Evolutionary conservation across 1,140 invertebrate genomes (phyloP), one percentile per base, ranked within the genome.

Genomic region (Oreohelix idahoensis): DNA sequence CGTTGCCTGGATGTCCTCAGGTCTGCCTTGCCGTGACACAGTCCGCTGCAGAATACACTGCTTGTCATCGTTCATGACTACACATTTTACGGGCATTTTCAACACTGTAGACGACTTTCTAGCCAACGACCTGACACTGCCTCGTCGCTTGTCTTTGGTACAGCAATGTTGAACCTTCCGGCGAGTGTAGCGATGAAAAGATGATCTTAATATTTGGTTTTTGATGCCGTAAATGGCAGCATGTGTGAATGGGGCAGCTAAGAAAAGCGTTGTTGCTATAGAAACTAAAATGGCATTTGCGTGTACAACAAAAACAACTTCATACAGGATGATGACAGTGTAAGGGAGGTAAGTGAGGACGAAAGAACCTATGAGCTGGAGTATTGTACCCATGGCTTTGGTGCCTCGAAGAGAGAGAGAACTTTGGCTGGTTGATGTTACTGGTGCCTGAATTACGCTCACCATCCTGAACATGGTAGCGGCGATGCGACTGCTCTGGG

Each of bases 401-500:
- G 87, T 89, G 10, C 89, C 89, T 53, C 87, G 84, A 20, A 90
- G 86, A 17, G 86, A 86, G 2, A 86, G 51, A 23, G 82, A 83
- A 23, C 81, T 75, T 5, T 79, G 63, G 23, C 84, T 85, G 39
- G 89, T 75, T 38, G 84, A 81, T n/a, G 87, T 85, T 15, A 90
- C 87, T 5, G 89, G 89, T 1, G 88, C 89, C 74, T 90, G 89
- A 26, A 90, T 89, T 11, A 90, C 85, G 74, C 86, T 89, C 0
- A 89, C 88, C 89, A 90, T 90, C 73, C 88, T 79, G 10, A 90
- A 81, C 89, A 90, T 90, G 15, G 87, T 90, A n/a, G 89, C 88
- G 38, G 89, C 89, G 42, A 90, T 90, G 58, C 88, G 79, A 79
- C 88, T 87, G 76, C 89, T 90, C 80, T 90, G 89, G 23, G 85